A percentile compares a stretch with the other conserved stretches of the same genome.
Evolutionary conservation across 2,888 invertebrate genomes (phyloP).

Genomic region (Arge pagana): DNA sequence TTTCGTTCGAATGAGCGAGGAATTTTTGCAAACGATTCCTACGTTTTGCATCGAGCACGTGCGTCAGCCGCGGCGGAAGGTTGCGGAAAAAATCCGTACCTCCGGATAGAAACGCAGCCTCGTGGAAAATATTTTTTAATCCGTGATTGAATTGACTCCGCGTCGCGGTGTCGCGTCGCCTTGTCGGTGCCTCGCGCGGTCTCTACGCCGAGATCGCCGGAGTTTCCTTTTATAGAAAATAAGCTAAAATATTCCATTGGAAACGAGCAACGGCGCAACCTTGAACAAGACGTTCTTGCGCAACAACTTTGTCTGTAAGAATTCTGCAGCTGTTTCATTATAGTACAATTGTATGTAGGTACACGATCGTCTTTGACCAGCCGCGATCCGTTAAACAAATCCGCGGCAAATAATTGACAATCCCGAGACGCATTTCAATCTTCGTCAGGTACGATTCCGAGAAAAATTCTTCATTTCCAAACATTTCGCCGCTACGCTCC

Average conservation of each 20-base stretch:
- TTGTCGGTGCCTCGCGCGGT: slow-evolving; percentile 12
- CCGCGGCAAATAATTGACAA: too few species aligned
- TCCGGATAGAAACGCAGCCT: slow-evolving; percentile 19
- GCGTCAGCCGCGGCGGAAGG: background rate
- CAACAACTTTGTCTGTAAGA: slow-evolving; percentile 28
- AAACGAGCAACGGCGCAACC: slow-evolving; percentile 36
- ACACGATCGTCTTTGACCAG: too few species aligned
- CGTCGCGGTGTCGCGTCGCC: too few species aligned
- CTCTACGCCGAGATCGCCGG: slow-evolving; percentile 16
- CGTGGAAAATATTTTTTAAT: slow-evolving; percentile 20
- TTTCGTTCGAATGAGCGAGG: too few species aligned
- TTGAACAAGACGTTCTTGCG: slow-evolving; percentile 35
- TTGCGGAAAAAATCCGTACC: slow-evolving; percentile 11
- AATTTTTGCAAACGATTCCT: slow-evolving; percentile 8
- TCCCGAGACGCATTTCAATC: too few species aligned
- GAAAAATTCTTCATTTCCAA: too few species aligned
- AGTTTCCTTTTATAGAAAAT: slow-evolving; percentile 38
- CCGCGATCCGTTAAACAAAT: too few species aligned
- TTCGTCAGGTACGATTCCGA: too few species aligned
- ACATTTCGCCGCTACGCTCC: too few species aligned
- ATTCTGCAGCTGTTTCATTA: slow-evolving; percentile 34
- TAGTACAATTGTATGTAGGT: slow-evolving; percentile 12
- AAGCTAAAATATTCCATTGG: slow-evolving; percentile 31
- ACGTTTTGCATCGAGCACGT: slow-evolving; percentile 8
- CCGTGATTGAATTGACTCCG: slow-evolving; percentile 21